Evolutionary conservation across 2,888 invertebrate genomes (phyloP), one percentile per base, ranked within the genome.

Genomic region (Metalampra italica): DNA sequence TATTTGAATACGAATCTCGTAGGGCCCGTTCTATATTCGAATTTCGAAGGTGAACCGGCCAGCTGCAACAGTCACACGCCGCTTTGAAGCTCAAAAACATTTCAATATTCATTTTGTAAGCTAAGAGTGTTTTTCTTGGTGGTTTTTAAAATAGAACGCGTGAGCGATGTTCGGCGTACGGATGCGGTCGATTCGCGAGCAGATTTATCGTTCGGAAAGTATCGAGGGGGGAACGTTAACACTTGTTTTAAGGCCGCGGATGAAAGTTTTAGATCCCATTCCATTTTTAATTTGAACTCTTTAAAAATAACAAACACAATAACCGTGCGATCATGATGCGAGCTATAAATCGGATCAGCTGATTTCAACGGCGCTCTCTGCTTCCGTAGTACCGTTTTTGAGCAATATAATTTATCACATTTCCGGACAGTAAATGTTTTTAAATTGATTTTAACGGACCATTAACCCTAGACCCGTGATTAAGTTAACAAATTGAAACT

Each of bases 201-300:
- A 74, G 79, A 86, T 86, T 85, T 86, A 85, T 84, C 70, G 78
- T 61, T 69, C 68, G 62, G 66, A 71, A 78, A 78, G 76, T 75
- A 82, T 71, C 76, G 65, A 59, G 68, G 66, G 66, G 69, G 69
- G 67, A 70, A 67, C 78, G 76, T 78, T 81, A 82, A 80, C 81
- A 71, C 72, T 62, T 67, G 78, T 78, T 85, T 84, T 86, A 82
- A 81, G 74, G 72, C 75, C 71, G 71, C 77, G 58, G 75, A 74
- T 81, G 86, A 86, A 83, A 86, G 83, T 80, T 86, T 86, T 82
- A 84, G 62, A 52, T 68, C 60, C 76, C 67, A 78, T 79, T 80
- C 76, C 75, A 76, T 71, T 79, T 81, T 78, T 80, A 83, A 84
- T 79, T 79, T 77, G 75, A 71, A 68, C 68, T 73, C 61, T 72